Evolutionary conservation across 2,113 vertebrate species (phyloP).

Genomic region (Hemichromis elongatus): DNA sequence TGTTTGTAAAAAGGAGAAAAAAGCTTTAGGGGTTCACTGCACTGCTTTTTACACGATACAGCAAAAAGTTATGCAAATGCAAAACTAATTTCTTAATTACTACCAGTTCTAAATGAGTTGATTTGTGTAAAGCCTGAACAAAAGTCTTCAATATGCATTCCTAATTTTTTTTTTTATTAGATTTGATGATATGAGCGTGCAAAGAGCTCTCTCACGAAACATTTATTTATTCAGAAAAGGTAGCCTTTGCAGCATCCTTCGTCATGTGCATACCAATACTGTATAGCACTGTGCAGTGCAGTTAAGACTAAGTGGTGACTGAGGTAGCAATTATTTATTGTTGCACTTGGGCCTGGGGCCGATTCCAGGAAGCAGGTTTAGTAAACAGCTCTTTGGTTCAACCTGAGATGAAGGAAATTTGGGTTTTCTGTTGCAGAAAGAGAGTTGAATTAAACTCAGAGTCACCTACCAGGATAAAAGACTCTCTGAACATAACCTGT

Average conservation of each 20-base stretch:
- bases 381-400: neutral
- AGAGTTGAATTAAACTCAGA: neutral
- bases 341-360: neutral
- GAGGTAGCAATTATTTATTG: neutral
- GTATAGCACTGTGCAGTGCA: neutral
- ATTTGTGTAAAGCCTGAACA: neutral
- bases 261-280: neutral
- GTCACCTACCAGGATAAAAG: neutral
- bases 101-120: neutral
- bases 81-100: slow-evolving; percentile 27
- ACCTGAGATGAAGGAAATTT: neutral
- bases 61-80: slow-evolving; percentile 24
- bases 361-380: neutral
- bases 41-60: slow-evolving; percentile 3
- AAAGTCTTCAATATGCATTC: neutral
- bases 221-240: neutral
- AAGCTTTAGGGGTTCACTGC: neutral
- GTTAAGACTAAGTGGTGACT: neutral
- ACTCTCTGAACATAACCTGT: too few species aligned
- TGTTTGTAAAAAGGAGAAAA: neutral
- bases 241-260: neutral
- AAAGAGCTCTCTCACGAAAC: neutral
- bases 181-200: neutral
- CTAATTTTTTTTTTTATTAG: neutral
- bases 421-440: neutral